Percentiles rank a stretch among this genome's conserved stretches.
These are phyloP conservation scores for Lethocerus indicus DNA, from an alignment of 1,140 invertebrate genomes.

Conservation along the genomic window DNA sequence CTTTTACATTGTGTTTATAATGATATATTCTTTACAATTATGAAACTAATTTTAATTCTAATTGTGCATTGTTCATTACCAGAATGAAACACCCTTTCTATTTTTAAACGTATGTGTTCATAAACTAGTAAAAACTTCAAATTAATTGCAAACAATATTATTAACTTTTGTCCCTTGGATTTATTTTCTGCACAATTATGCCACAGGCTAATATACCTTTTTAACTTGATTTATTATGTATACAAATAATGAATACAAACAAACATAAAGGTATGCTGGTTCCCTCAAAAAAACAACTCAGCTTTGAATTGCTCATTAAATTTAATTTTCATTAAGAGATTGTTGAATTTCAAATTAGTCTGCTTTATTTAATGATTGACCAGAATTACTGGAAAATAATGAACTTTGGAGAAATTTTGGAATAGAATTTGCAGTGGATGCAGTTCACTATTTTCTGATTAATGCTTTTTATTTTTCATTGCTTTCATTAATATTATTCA, in stretches of 20 bases:
- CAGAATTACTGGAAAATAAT: neutral
- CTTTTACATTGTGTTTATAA: neutral
- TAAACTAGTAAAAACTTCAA: neutral
- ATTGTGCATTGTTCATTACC: neutral
- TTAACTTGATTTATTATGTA: too few relatives aligned
- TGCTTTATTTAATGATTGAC: neutral
- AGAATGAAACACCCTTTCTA: neutral
- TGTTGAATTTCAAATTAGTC: neutral
- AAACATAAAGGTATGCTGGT: too few relatives aligned
- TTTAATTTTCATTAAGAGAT: neutral
- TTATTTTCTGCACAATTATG: too few relatives aligned
- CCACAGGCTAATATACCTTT: too few relatives aligned
- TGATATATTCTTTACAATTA: neutral
- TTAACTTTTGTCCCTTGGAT: neutral
- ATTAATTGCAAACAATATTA: neutral
- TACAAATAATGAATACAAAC: too few relatives aligned
- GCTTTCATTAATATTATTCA: neutral
- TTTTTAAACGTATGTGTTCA: too few relatives aligned
- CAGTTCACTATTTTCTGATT: neutral
- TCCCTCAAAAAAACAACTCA: too few relatives aligned
- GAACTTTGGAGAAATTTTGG: neutral
- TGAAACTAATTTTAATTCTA: neutral
- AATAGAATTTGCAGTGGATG: neutral
- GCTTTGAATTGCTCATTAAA: too few relatives aligned
- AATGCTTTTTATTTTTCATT: neutral